A percentile compares a stretch with the other conserved stretches of the same genome.
These are phyloP conservation scores for Triplophysa bombifrons DNA, from an alignment of 2,797 vertebrate genomes.

Conservation along the genomic window DNA sequence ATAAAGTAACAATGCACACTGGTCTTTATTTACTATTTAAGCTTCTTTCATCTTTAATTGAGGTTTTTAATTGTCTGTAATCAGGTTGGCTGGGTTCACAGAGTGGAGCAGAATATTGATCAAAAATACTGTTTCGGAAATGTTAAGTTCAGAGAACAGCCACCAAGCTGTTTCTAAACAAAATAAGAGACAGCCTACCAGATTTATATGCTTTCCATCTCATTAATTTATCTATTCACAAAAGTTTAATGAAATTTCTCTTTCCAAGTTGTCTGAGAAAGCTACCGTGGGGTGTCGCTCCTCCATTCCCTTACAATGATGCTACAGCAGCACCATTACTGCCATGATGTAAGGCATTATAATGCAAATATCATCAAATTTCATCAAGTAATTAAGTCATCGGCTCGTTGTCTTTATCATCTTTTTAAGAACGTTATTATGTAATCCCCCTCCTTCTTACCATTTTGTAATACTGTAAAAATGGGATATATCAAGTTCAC, in stretches of 20 bases:
- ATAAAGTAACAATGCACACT: not conserved
- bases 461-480: not conserved
- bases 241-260: constrained; percentile 54
- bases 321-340: constrained; percentile 8
- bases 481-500: constrained; percentile 12
- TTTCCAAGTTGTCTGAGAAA: constrained; percentile 47
- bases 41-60: not conserved
- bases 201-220: constrained; percentile 48
- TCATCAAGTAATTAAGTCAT: constrained; percentile 61
- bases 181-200: constrained; percentile 43
- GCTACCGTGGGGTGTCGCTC: constrained; percentile 40
- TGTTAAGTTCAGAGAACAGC: constrained; percentile 29
- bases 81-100: not conserved
- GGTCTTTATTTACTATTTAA: too few species aligned
- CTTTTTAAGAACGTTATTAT: constrained; percentile 38
- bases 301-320: constrained; percentile 17
- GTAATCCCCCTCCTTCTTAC: not conserved
- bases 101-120: not conserved
- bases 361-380: constrained; percentile 53
- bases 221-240: constrained; percentile 54
- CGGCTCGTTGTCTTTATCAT: constrained; percentile 33
- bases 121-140: constrained; percentile 6
- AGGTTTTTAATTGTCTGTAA: not conserved
- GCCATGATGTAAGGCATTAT: constrained; percentile 47
- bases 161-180: constrained; percentile 37